Percentiles rank a stretch among this genome's conserved stretches.
Evolutionary conservation across 2,113 vertebrate species (phyloP).

Genomic region (Leptosomus discolor): DNA sequence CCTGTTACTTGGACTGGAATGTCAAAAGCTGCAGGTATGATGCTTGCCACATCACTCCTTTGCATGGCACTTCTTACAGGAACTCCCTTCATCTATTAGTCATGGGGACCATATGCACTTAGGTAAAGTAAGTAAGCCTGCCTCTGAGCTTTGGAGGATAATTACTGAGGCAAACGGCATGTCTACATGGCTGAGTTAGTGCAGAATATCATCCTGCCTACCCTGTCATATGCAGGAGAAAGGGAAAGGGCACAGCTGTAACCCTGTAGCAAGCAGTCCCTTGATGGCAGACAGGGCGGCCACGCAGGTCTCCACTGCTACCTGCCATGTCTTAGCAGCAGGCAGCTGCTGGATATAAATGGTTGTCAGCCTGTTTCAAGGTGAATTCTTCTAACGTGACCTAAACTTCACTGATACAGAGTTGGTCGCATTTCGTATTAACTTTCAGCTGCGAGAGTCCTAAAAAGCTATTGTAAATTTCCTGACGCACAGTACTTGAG

Average conservation of each 20-base stretch:
- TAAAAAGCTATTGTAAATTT: neutral
- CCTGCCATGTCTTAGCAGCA: neutral
- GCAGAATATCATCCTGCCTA: neutral
- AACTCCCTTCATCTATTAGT: neutral
- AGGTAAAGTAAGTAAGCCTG: neutral
- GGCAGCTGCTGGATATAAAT: neutral
- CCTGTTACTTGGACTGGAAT: neutral
- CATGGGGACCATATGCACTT: neutral
- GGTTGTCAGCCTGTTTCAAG: neutral
- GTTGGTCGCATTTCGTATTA: neutral
- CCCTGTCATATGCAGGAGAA: fast-evolving
- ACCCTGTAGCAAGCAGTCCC: neutral
- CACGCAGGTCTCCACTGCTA: neutral
- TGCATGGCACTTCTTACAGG: neutral
- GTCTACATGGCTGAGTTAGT: neutral
- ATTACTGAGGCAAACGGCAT: neutral
- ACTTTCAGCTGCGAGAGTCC: neutral
- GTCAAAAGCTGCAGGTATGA: neutral
- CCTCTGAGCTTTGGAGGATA: neutral
- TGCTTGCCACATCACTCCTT: neutral
- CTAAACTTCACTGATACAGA: neutral
- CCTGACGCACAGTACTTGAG: neutral
- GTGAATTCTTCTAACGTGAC: neutral
- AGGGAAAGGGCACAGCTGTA: neutral
- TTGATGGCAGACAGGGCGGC: fast-evolving